Evolutionary conservation across 2,888 invertebrate species (phyloP), one percentile per base, ranked within the genome.

Genomic region (Rotaria magnacalcarata): DNA sequence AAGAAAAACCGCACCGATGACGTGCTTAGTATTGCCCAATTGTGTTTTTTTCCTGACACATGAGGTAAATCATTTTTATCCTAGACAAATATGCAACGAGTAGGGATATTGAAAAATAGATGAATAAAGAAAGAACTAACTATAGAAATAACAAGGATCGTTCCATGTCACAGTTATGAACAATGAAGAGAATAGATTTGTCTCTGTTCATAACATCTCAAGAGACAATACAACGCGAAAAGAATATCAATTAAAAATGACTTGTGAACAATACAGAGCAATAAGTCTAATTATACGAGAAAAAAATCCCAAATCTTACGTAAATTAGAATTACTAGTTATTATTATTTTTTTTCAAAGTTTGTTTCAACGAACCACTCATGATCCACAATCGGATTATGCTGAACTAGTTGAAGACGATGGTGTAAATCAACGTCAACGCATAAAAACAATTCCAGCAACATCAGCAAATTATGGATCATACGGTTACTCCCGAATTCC

Each of bases 401-500:
- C 85, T 41, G 86, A 86, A 41, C 43, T 86, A 85, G 85, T 86
- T 34, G 86, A 86, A 34, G 86, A 86, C 11, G 85, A 75, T 19
- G 85, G 85, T 56, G n/a, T 4, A 47, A 56, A 41, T 52, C 58
- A 43, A 34, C 56, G 50, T 80, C 85, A 84, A 34, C 27, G 50
- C n/a, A 80, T 50, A 27, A 41, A 11, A 47, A 54, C 75, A 47
- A 84, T 84, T 41, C 56, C 52, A n/a, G 27, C 54, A 11, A 21
- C 43, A 27, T 54, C 47, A 19, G 52, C 74, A 85, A 85, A 19
- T n/a, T 58, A 85, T n/a, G 75, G 52, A 34, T 86, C 86, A 2
- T 86, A 86, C 52, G 52, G 85, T 67, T 85, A 75, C 50, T 86
- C 86, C 16, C 74, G 86, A 24, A 85, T 86, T 75, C 85, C 85